A percentile compares a stretch with the other conserved stretches of the same genome.
Evolutionary conservation across 2,888 invertebrate genomes (phyloP).

Genomic region (Coenonympha glycerion): DNA sequence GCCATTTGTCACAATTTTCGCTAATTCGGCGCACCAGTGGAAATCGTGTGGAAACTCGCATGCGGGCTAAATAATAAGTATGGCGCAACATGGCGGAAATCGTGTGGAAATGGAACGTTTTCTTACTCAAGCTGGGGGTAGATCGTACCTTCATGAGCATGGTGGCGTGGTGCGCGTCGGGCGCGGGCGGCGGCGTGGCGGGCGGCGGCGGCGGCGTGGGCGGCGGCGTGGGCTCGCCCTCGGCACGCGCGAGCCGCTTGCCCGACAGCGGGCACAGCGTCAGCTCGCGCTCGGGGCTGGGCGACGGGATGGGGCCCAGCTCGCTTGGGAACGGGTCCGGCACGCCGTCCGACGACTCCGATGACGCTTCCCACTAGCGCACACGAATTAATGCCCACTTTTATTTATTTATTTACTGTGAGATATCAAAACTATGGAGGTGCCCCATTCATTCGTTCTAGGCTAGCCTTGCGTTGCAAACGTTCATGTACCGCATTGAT

Average conservation of each 20-base stretch:
- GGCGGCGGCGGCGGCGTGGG: constrained; percentile 66
- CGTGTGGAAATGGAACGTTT: no score
- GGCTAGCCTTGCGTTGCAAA: no score
- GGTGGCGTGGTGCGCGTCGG: constrained; percentile 34
- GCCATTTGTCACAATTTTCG: no score
- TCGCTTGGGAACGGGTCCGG: constrained; percentile 77
- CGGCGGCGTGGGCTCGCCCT: constrained; percentile 77
- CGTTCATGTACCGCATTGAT: no score
- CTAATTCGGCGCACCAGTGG: no score
- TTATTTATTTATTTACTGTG: neutral
- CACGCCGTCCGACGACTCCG: constrained; percentile 77
- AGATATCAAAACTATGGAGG: no score
- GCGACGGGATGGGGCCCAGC: constrained; percentile 67
- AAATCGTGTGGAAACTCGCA: no score
- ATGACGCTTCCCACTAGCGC: constrained; percentile 53
- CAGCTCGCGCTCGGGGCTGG: constrained; percentile 80
- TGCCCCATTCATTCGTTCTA: no score
- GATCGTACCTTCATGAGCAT: constrained; percentile 62
- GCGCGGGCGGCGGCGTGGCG: constrained; percentile 36
- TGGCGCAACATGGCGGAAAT: no score
- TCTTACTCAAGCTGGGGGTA: no score
- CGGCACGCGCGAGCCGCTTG: constrained; percentile 73
- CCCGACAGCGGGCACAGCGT: constrained; percentile 77
- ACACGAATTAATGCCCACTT: neutral
- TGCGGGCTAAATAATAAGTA: no score